Evolutionary conservation across 2,113 vertebrate genomes (phyloP), one percentile per base, ranked within the genome.

Genomic region (Chaetorhynchus papuensis): DNA sequence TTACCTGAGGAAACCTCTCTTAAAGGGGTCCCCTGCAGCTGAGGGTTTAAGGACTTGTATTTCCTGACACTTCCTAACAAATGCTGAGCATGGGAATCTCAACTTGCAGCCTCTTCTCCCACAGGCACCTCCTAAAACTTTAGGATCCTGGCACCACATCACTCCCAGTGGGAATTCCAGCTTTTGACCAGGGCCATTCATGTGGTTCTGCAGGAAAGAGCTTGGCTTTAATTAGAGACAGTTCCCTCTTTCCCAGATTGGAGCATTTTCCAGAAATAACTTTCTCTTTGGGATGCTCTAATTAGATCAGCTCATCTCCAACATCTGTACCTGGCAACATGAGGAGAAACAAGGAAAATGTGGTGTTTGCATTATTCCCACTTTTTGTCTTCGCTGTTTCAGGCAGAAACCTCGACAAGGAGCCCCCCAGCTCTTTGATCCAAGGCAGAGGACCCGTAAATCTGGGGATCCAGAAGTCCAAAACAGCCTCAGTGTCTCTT

Each of bases 151-250:
- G 80, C 79, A 90, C 47, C 64, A 72, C 87, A 83, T 64, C 80
- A 76, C 23, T 93, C 76, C 68, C 83, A 63, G 77, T 1, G 60
- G 60, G 37, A 93, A 93, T 61, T 84, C 31, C 96, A 95, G 64
- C 64, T 78, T 77, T 59, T 53, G 60, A 74, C 64, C 84, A 83
- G 68, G 50, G 27, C 72, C 76, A 47, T 60, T 80, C 63, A 45
- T 50, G 83, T 89, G 80, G 83, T 60, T 88, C 86, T 45, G 89
- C 15, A 82, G 79, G 54, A 61, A 84, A 92, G 18, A 92, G 57
- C 35, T 82, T 33, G 49, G n/a, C 76, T 89, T 89, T 87, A 63
- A 89, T 72, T 49, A 81, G 31, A 89, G 66, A 59, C 82, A 87
- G 53, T 15, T 80, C 24, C 12, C 42, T 64, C 44, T 42, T 69